phyloP scores from a whole-genome alignment of 2,888 invertebrate genomes.

The Torymus aiolomorphi region DNA sequence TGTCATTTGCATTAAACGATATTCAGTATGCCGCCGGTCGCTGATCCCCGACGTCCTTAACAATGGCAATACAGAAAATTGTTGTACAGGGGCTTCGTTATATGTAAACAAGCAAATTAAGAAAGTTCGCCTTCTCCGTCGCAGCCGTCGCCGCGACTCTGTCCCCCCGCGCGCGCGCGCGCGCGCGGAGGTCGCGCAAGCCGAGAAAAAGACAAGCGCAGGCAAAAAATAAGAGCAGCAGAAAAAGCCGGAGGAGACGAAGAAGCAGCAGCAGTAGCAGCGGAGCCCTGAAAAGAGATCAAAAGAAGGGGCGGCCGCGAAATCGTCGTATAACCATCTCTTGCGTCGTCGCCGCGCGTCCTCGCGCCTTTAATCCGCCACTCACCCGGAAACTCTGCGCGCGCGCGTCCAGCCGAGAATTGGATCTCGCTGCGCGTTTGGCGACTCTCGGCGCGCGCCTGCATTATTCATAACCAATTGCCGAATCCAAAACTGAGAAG shows the following conservation, averaged over 20 bases:
- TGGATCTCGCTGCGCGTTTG: conserved; percentile 55
- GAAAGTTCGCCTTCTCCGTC: conserved; percentile 45
- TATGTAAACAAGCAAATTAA: conserved; percentile 59
- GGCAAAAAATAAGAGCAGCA: not conserved
- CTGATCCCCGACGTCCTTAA: conserved; percentile 9
- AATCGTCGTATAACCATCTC: conserved; percentile 13
- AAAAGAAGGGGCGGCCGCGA: conserved; percentile 38
- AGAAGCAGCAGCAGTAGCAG: conserved; percentile 1
- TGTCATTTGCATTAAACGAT: conserved; percentile 54
- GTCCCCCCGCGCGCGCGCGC: not conserved
- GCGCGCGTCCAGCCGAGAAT: conserved; percentile 66
- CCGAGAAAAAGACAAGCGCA: conserved; percentile 21
- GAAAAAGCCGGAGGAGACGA: not conserved
- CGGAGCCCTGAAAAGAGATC: conserved; percentile 26
- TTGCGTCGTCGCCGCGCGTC: conserved; percentile 58
- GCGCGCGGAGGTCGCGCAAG: conserved; percentile 30
- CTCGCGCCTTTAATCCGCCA: conserved; percentile 60
- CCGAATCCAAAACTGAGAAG: conserved; percentile 68
- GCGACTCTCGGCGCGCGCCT: conserved; percentile 59
- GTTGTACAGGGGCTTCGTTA: conserved; percentile 51
- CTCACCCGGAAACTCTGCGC: conserved; percentile 66
- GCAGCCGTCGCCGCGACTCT: conserved; percentile 6
- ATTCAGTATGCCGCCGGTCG: conserved; percentile 26
- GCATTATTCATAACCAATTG: conserved; percentile 75
- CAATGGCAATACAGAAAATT: conserved; percentile 53